These are phyloP conservation scores for Copsychus sechellarum DNA, from an alignment of 2,113 vertebrate genomes.

Conservation along the genomic window DNA sequence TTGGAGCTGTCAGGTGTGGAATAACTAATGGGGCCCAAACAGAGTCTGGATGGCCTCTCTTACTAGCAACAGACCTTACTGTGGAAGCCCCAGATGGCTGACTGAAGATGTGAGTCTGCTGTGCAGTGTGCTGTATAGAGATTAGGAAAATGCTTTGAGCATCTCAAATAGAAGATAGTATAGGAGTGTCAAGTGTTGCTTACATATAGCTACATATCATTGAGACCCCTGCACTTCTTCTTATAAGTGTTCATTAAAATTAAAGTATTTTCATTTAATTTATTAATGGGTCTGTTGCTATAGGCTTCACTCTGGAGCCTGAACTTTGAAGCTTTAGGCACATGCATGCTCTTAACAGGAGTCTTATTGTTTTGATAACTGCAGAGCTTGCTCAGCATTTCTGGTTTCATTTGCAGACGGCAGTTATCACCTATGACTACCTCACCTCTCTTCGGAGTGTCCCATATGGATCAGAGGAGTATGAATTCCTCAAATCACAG, in stretches of 20 bases:
- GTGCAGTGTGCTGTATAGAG: neutral
- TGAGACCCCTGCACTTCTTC: neutral
- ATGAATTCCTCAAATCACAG: constrained; percentile 85
- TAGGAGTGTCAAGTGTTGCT: neutral
- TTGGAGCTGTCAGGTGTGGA: neutral
- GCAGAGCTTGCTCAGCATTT: neutral
- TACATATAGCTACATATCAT: neutral
- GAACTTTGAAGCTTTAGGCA: neutral
- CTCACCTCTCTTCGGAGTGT: constrained; percentile 84
- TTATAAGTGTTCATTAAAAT: neutral
- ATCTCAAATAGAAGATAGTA: neutral
- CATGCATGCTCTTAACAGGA: neutral
- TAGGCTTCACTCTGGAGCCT: neutral
- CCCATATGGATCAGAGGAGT: constrained; percentile 84
- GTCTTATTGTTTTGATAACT: neutral
- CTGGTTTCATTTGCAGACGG: constrained; percentile 81
- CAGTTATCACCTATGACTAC: constrained; percentile 90
- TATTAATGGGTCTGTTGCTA: neutral
- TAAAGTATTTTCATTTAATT: neutral
- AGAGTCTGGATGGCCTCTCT: neutral
- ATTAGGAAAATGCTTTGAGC: neutral
- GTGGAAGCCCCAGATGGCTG: neutral
- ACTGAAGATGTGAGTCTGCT: neutral
- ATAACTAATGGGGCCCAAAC: neutral
- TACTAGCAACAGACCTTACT: neutral